Base-by-base conservation (phyloP, 2,113 vertebrate genomes). In the Chelonoidis abingdonii region DNA sequence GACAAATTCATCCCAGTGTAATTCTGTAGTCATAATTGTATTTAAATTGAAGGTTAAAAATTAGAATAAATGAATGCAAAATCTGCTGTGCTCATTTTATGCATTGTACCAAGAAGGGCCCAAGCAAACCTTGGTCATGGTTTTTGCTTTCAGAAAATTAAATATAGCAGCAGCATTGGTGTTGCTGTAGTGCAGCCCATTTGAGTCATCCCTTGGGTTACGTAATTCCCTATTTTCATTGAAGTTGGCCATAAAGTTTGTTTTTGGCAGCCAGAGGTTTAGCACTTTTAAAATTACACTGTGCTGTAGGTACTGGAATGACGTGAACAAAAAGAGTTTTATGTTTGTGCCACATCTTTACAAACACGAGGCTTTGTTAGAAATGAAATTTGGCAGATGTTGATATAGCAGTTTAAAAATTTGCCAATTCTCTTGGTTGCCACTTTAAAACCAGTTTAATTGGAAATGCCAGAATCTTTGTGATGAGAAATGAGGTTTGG, bases 91-190 rank as follows among this genome's bases (percentile, higher is more conserved):
- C 41, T 83, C 72, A 86, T 35, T 35, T 83, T 84, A 83, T 94
- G 88, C 75, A 88, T 89, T 93, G 1, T 84, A 22, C 29, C 47
- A 69, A 50, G 89, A 78, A 31, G 16, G 81, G 27, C 57, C 81
- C 50, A 17, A n/a, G 79, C 69, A 82, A 93, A 31, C 5, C 86
- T 81, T 5, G 84, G 92, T 93, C 75, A 65, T 29, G 86, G 82
- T 75, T 94, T 95, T 95, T 92, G 88, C 84, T 97, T 96, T 96
- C 88, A n/a, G 84, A 96, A 88, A 88, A 88, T 96, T 96, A 94
- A 97, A 93, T 87, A 41, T 14, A 95, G 88, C 91, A 83, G 80
- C 88, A 86, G 56, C 88, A 6, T 13, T 29, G 89, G 92, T 96
- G 95, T 94, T 84, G 78, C 86, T 91, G 38, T 89, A 90, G 94